These are phyloP conservation scores for Parazoanthus swiftii DNA, from an alignment of 92 coral and sea anemone genomes.

Conservation along the genomic window DNA sequence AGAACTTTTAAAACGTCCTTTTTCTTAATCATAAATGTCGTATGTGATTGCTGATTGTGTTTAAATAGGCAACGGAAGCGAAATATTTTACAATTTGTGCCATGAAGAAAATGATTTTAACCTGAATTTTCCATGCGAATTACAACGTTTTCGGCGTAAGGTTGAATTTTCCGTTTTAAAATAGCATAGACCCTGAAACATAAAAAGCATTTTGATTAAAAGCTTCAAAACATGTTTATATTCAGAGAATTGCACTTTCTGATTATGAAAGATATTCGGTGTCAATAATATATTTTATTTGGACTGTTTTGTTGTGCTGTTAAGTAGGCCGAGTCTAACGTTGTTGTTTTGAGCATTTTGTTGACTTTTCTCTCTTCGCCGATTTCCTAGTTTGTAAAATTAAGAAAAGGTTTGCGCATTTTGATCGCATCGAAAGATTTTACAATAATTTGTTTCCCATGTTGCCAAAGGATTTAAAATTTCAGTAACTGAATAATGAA, in stretches of 20 bases:
- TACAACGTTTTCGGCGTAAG: background rate
- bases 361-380: background rate
- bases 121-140: background rate
- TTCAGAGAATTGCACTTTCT: background rate
- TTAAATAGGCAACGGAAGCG: background rate
- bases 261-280: background rate
- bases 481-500: background rate
- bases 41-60: background rate
- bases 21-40: background rate
- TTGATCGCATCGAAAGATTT: background rate
- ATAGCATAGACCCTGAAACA: too few species aligned
- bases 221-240: background rate
- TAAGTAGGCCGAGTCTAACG: background rate
- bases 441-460: background rate
- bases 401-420: too few species aligned
- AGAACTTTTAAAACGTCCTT: background rate
- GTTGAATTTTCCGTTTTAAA: background rate
- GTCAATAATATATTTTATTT: background rate
- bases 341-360: background rate
- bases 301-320: background rate
- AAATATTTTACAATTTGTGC: background rate
- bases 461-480: background rate
- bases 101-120: background rate
- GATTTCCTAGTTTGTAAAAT: too few species aligned
- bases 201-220: too few species aligned